Conservation (phyloP, 1,140 invertebrate species). For the Bicyclus anynana region DNA sequence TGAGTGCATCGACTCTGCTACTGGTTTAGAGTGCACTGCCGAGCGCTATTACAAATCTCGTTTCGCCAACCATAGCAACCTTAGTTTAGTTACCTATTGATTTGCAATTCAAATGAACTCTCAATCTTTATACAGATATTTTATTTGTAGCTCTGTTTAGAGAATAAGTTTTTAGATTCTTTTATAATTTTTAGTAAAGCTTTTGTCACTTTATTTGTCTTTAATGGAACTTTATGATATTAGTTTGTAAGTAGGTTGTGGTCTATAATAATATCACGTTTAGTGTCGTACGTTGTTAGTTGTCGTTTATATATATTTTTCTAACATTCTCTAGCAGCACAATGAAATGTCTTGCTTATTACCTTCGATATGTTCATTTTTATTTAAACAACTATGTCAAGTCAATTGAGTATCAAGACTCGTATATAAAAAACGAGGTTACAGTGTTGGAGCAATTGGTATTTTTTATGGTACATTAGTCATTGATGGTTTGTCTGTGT, state of each 20-base stretch:
- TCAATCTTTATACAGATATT: too few species aligned
- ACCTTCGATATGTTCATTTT: neutral
- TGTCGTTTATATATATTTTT: too few species aligned
- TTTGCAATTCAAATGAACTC: neutral
- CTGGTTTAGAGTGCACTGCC: constrained; percentile 37
- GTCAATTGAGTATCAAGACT: neutral
- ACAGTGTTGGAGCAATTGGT: constrained; percentile 1
- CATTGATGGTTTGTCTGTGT: constrained; percentile 2
- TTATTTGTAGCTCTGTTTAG: too few species aligned
- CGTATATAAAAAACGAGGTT: constrained; percentile 3
- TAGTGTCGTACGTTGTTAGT: too few species aligned
- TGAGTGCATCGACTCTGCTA: constrained; percentile 50
- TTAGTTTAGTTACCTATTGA: neutral
- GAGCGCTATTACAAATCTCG: constrained; percentile 34
- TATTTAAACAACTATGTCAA: neutral
- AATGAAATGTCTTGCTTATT: neutral
- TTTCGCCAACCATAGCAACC: constrained; percentile 29
- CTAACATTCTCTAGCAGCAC: neutral
- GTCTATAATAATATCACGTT: too few species aligned
- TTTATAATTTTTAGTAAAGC: too few species aligned
- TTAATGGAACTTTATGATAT: too few species aligned
- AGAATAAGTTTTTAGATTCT: too few species aligned
- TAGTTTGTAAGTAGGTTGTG: too few species aligned
- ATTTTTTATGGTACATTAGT: neutral
- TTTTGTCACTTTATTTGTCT: too few species aligned